A percentile compares a stretch with the other conserved stretches of the same genome.
phyloP scores from a whole-genome alignment of 2,797 vertebrate species.

The Takifugu ocellatus region DNA sequence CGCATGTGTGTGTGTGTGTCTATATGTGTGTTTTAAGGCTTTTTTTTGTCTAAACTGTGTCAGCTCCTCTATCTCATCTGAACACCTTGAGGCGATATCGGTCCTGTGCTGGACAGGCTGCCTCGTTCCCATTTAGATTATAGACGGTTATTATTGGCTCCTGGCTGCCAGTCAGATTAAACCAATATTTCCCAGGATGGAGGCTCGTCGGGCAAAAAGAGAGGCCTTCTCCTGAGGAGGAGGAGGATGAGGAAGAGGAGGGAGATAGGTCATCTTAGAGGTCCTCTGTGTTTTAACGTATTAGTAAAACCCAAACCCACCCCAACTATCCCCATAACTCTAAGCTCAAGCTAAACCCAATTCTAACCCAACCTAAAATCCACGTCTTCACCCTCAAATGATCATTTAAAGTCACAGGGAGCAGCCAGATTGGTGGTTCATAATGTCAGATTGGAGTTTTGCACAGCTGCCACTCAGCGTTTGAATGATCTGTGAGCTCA shows the following conservation, averaged over 20 bases:
- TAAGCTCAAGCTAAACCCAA: no score
- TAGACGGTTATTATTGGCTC: constrained; percentile 73
- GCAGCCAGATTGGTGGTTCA: no score
- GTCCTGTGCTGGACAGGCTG: constrained; percentile 45
- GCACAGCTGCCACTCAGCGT: constrained; percentile 1
- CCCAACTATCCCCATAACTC: no score
- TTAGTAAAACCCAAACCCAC: no score
- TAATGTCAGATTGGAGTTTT: not conserved
- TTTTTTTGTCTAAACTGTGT: constrained; percentile 27
- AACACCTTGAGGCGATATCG: constrained; percentile 74
- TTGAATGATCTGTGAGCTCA: not conserved
- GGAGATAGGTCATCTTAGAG: constrained; percentile 55
- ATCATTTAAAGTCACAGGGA: no score
- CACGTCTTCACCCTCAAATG: no score
- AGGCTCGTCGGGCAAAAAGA: constrained; percentile 56
- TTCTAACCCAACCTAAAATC: no score
- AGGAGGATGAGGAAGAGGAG: constrained; percentile 33
- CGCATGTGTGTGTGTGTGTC: not conserved
- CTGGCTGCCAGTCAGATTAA: constrained; percentile 73
- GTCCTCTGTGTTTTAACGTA: not conserved
- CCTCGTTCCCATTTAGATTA: constrained; percentile 72
- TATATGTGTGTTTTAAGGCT: constrained; percentile 2
- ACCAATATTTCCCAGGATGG: constrained; percentile 66
- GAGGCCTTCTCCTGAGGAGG: constrained; percentile 52
- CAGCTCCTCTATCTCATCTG: constrained; percentile 55